Conservation (phyloP, 2,113 vertebrate genomes). For the Hiodon alosoides region DNA sequence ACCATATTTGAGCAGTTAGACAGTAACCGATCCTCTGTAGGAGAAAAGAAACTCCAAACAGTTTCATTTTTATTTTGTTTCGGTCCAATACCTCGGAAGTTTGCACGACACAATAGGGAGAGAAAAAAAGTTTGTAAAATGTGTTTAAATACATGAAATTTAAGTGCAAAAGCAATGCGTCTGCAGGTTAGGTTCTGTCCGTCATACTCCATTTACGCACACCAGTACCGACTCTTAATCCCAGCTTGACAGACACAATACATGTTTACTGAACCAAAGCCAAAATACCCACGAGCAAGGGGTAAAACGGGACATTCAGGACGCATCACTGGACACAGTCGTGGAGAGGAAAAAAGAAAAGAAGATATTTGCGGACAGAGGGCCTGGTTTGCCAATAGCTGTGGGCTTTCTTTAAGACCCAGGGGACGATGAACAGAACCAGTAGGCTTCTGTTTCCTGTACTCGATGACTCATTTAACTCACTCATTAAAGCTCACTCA, state of each 20-base stretch:
- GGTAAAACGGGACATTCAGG: not conserved
- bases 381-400: not conserved
- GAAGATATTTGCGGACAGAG: not conserved
- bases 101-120: too few relatives aligned
- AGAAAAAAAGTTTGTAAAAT: too few relatives aligned
- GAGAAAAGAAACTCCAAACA: too few relatives aligned
- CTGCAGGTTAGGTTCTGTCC: not conserved
- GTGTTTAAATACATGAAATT: too few relatives aligned
- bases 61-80: too few relatives aligned
- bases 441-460: not conserved
- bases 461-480: not conserved
- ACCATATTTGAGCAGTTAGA: too few relatives aligned
- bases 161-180: too few relatives aligned
- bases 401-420: not conserved
- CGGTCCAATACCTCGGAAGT: too few relatives aligned
- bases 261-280: not conserved
- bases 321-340: not conserved
- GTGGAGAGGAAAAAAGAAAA: not conserved
- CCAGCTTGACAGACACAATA: not conserved
- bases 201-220: not conserved
- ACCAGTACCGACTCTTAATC: not conserved
- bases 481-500: conserved; percentile 17
- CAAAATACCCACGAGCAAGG: not conserved
- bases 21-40: too few relatives aligned
- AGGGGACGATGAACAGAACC: not conserved